A percentile compares a stretch with the other conserved stretches of the same genome.
Evolutionary conservation across 2,797 vertebrate species (phyloP).

Genomic region (Rhinogobio ventralis): DNA sequence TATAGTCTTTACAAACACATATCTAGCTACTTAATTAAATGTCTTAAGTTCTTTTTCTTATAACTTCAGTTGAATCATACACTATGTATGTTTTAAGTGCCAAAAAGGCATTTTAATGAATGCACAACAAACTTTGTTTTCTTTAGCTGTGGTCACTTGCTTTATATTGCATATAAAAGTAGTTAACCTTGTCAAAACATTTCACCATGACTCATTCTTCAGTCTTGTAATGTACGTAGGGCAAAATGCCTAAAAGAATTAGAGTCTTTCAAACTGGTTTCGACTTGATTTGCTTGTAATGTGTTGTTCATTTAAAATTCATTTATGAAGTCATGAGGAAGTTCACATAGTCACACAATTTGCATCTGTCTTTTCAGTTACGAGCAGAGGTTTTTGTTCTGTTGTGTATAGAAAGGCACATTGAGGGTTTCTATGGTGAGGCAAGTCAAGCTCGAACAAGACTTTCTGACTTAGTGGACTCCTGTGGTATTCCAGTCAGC

Average conservation of each 20-base stretch:
- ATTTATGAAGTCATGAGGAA: conserved; percentile 9
- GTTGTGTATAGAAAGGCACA: conserved; percentile 29
- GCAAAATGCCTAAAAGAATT: neutral
- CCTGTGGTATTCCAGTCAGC: conserved; percentile 32
- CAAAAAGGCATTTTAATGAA: neutral
- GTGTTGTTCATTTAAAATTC: conserved; percentile 3
- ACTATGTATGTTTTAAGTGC: neutral
- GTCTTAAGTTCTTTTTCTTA: neutral
- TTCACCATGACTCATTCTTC: neutral
- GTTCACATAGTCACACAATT: neutral
- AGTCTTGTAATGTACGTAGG: neutral
- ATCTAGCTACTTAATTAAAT: neutral
- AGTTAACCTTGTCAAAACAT: conserved; percentile 5
- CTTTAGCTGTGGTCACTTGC: neutral
- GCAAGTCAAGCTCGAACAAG: conserved; percentile 53
- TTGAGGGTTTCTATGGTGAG: conserved; percentile 55
- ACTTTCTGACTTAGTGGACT: conserved; percentile 29
- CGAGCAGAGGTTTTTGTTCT: conserved; percentile 19
- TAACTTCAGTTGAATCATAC: neutral
- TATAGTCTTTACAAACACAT: neutral
- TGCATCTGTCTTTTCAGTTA: conserved; percentile 17
- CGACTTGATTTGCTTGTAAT: conserved; percentile 1
- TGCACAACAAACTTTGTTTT: neutral
- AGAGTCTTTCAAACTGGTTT: neutral
- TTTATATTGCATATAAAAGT: neutral